Evolutionary conservation across 2,113 vertebrate genomes (phyloP), one percentile per base, ranked within the genome.

Genomic region (Perca fluviatilis): DNA sequence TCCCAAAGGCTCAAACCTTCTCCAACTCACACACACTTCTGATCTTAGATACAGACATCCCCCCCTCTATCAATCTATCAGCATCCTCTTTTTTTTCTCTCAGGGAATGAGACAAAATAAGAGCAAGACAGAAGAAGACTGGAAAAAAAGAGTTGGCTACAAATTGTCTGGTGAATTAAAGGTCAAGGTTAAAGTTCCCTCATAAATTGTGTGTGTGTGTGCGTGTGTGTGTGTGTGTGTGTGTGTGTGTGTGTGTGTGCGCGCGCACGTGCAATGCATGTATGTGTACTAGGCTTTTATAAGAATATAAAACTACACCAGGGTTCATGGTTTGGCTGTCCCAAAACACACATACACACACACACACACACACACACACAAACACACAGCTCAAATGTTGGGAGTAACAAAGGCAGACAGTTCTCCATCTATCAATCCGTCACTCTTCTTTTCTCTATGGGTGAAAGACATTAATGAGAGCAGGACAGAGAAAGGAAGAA

Each of bases 131-230:
- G 25, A 60, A 23, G 67, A 60, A 74, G 68, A 57, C 40, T 43
- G 5, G 12, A 21, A 56, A 53, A 13, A 69, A 54, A n/a, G 40
- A 68, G 16, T 3, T 43, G 57, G 47, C 49, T 65, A 74, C 74
- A 88, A 79, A 86, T 73, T 77, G 77, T 65, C 60, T 53, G 50
- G 46, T 69, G 73, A 81, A 73, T 53, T 77, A 77, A 85, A 83
- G 72, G 51, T 80, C 73, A 74, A 62, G 63, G 50, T 79, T 77
- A 76, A 76, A 72, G 57, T 79, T 72, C 43, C 25, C 80, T 70
- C 33, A 19, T 56, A 53, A 83, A 83, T 27, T 51, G 33, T 53
- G 11, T 78, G 47, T 63, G 23, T 30, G 16, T 74, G 15, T 49
- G 19, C 56, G 25, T 57, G 57, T 19, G 18, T 56, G 57, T 63